phyloP scores from a whole-genome alignment of 2,888 invertebrate genomes.

The Tetropium fuscum region DNA sequence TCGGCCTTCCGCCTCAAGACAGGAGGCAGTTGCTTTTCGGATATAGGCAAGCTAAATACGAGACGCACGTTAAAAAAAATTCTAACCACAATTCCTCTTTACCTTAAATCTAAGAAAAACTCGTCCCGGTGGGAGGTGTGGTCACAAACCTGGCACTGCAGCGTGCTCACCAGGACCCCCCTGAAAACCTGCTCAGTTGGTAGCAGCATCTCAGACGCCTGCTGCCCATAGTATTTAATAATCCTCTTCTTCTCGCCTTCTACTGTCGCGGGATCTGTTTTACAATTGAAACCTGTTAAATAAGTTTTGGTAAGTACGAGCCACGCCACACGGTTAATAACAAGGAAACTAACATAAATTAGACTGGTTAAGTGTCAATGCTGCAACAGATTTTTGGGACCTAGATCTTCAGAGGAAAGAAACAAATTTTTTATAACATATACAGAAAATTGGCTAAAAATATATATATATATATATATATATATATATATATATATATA shows the following conservation, averaged over 20 bases:
- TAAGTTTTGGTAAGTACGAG: slow-evolving; percentile 12
- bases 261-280: slow-evolving; percentile 80
- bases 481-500: slow-evolving; percentile 1
- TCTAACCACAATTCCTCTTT: neutral
- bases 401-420: neutral
- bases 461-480: neutral
- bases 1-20: slow-evolving; percentile 66
- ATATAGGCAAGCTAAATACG: slow-evolving; percentile 85
- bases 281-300: slow-evolving; percentile 69
- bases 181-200: slow-evolving; percentile 94
- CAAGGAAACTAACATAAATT: neutral
- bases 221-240: slow-evolving; percentile 86
- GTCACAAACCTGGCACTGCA: slow-evolving; percentile 90
- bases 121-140: slow-evolving; percentile 90
- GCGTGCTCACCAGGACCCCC: slow-evolving; percentile 89
- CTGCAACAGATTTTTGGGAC: too few relatives aligned
- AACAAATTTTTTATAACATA: too few relatives aligned
- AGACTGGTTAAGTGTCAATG: too few relatives aligned
- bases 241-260: slow-evolving; percentile 81
- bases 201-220: slow-evolving; percentile 81
- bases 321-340: slow-evolving; percentile 20
- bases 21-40: slow-evolving; percentile 80
- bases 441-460: neutral
- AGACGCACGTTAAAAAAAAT: slow-evolving; percentile 19
- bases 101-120: slow-evolving; percentile 88